These are phyloP conservation scores for Hemithea aestivaria DNA, from an alignment of 2,888 invertebrate species.

Conservation along the genomic window DNA sequence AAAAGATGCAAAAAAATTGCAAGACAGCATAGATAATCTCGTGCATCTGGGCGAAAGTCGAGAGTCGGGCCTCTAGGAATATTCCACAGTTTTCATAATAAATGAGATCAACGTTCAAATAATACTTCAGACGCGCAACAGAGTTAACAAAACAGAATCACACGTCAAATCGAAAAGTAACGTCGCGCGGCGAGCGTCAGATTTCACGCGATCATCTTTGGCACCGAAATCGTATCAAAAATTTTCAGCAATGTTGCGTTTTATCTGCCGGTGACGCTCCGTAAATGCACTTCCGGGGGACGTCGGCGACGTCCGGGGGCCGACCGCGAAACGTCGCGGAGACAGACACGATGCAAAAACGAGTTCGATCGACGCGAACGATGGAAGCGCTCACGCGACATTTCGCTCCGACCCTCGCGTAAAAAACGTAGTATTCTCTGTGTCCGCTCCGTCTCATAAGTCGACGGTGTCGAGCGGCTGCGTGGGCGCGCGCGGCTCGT, in stretches of 20 bases:
- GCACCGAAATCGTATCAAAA: conserved; percentile 48
- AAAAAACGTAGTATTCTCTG: too few species aligned
- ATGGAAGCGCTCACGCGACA: too few species aligned
- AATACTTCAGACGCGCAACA: conserved; percentile 5
- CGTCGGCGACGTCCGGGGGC: conserved; percentile 52
- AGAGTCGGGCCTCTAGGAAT: too few species aligned
- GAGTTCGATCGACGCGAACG: too few species aligned
- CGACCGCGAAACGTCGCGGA: conserved; percentile 43
- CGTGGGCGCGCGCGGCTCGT: conserved; percentile 75
- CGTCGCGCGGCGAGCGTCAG: conserved; percentile 13
- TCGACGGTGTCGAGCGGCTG: conserved; percentile 87
- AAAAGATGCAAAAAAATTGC: too few species aligned
- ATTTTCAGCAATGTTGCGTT: conserved; percentile 40
- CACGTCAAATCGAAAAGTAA: conserved; percentile 1
- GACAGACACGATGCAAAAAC: too few species aligned
- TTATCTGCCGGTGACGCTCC: conserved; percentile 56
- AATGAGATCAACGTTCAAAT: conserved; percentile 12
- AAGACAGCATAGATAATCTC: too few species aligned
- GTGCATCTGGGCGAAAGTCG: too few species aligned
- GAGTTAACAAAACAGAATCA: conserved; percentile 7
- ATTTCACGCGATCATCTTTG: conserved; percentile 39
- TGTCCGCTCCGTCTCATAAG: conserved; percentile 66
- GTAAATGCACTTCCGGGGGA: conserved; percentile 58
- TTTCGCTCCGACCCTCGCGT: too few species aligned
- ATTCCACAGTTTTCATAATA: too few species aligned